Evolutionary conservation across 1,140 invertebrate species (phyloP).

Genomic region (Neodiprion virginianus): DNA sequence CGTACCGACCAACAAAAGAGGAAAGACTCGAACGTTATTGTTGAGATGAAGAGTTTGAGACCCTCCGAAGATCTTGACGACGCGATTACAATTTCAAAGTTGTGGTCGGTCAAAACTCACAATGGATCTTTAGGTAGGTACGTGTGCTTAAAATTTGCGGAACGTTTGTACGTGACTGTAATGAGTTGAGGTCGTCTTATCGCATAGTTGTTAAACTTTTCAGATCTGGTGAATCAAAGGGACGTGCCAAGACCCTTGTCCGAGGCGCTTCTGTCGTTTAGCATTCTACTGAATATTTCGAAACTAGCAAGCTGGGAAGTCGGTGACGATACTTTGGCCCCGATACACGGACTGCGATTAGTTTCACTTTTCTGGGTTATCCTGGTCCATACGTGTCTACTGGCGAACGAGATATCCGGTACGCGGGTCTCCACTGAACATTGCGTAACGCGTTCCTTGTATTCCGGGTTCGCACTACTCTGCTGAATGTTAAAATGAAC

Average conservation of each 20-base stretch:
- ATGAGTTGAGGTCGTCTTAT: not conserved
- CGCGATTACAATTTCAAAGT: conserved; percentile 35
- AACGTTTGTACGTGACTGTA: not conserved
- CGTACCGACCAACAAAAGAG: conserved; percentile 5
- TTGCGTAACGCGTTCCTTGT: not conserved
- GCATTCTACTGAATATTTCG: conserved; percentile 43
- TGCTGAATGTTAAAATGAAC: conserved; percentile 19
- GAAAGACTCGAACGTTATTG: conserved; percentile 16
- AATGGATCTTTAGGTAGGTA: conserved; percentile 40
- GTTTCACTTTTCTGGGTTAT: conserved; percentile 57
- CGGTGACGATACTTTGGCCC: conserved; percentile 50
- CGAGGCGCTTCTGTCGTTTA: conserved; percentile 45
- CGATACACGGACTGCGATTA: conserved; percentile 56
- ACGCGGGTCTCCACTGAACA: not conserved
- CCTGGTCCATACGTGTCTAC: conserved; percentile 53
- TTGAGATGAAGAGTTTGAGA: conserved; percentile 26
- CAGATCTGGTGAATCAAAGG: conserved; percentile 38
- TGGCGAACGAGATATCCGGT: conserved; percentile 53
- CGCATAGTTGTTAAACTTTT: conserved; percentile 21
- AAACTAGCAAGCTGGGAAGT: conserved; percentile 45
- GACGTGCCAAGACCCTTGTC: conserved; percentile 38
- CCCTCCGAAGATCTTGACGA: conserved; percentile 21
- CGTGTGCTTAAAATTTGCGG: conserved; percentile 9
- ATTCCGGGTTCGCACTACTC: not conserved
- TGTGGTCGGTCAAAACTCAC: conserved; percentile 41